Conservation (phyloP, 2,888 invertebrate genomes). For the Temnothorax ravouxi region DNA sequence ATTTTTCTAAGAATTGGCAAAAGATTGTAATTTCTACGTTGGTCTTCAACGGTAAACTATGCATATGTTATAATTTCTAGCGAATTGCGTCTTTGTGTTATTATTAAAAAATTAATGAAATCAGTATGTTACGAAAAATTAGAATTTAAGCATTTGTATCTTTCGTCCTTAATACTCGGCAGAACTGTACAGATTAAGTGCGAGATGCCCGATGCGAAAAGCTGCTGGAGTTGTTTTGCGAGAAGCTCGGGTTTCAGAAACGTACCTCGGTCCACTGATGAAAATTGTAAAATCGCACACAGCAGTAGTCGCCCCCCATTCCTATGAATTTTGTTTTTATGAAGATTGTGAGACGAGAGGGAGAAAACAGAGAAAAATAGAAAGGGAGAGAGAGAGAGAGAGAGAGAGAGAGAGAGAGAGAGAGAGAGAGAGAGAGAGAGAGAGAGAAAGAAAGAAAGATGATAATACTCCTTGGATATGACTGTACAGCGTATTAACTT, state of each 20-base stretch:
- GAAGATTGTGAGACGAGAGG: constrained; percentile 41
- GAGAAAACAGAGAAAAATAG: neutral
- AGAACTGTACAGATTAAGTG: constrained; percentile 22
- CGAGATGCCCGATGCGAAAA: constrained; percentile 37
- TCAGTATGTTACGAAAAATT: constrained; percentile 17
- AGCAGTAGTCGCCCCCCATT: constrained; percentile 66
- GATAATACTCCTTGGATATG: constrained; percentile 83
- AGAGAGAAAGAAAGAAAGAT: constrained; percentile 36
- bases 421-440: neutral
- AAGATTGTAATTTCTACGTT: constrained; percentile 14
- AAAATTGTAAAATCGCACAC: constrained; percentile 53
- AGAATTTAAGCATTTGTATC: constrained; percentile 28
- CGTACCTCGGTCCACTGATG: constrained; percentile 26
- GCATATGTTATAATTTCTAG: constrained; percentile 15
- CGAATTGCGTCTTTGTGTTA: constrained; percentile 26
- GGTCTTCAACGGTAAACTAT: neutral
- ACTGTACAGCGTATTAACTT: constrained; percentile 84
- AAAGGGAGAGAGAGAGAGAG: neutral
- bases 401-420: constrained; percentile 6
- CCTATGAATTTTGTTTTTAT: constrained; percentile 74
- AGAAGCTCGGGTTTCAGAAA: constrained; percentile 8
- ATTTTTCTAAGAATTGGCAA: constrained; percentile 20
- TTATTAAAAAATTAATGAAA: constrained; percentile 19
- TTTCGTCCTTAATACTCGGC: constrained; percentile 33
- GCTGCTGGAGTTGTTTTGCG: constrained; percentile 43